A percentile compares a stretch with the other conserved stretches of the same genome.
phyloP scores from a whole-genome alignment of 2,888 invertebrate species.

The Phalera bucephala region DNA sequence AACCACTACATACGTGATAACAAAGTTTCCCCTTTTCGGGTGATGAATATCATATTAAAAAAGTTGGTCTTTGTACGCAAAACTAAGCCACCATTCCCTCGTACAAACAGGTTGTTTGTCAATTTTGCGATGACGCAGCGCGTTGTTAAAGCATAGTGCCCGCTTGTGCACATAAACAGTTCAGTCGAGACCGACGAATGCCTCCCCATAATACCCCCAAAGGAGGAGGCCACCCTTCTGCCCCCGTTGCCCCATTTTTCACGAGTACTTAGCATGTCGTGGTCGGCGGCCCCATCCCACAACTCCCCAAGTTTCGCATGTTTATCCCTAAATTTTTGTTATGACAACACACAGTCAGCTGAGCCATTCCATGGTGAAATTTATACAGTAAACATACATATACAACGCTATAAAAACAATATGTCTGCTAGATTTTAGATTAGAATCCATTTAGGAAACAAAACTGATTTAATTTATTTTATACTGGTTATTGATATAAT shows the following conservation, averaged over 20 bases:
- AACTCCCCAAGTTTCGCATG: slow-evolving; percentile 53
- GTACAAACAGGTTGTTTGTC: slow-evolving; percentile 64
- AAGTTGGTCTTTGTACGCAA: slow-evolving; percentile 15
- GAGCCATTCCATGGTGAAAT: slow-evolving; percentile 32
- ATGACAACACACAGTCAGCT: slow-evolving; percentile 65
- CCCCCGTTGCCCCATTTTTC: slow-evolving; percentile 63
- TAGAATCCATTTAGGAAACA: too few relatives aligned
- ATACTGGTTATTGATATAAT: too few relatives aligned
- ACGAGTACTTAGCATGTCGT: slow-evolving; percentile 57
- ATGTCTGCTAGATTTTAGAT: too few relatives aligned
- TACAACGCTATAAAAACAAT: too few relatives aligned
- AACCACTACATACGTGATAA: neutral
- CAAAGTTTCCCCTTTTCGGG: slow-evolving; percentile 2
- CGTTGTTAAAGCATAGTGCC: slow-evolving; percentile 62
- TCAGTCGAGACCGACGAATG: slow-evolving; percentile 44
- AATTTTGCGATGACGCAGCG: slow-evolving; percentile 70
- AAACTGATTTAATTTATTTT: neutral
- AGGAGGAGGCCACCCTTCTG: slow-evolving; percentile 28
- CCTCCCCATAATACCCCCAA: slow-evolving; percentile 26
- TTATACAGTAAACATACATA: neutral
- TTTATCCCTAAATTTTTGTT: slow-evolving; percentile 58
- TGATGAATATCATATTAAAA: slow-evolving; percentile 10
- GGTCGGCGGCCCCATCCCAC: slow-evolving; percentile 41
- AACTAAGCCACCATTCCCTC: slow-evolving; percentile 20
- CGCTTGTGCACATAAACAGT: slow-evolving; percentile 70